Evolutionary conservation across 1,140 invertebrate genomes (phyloP).

Genomic region (Steinernema feltiae): DNA sequence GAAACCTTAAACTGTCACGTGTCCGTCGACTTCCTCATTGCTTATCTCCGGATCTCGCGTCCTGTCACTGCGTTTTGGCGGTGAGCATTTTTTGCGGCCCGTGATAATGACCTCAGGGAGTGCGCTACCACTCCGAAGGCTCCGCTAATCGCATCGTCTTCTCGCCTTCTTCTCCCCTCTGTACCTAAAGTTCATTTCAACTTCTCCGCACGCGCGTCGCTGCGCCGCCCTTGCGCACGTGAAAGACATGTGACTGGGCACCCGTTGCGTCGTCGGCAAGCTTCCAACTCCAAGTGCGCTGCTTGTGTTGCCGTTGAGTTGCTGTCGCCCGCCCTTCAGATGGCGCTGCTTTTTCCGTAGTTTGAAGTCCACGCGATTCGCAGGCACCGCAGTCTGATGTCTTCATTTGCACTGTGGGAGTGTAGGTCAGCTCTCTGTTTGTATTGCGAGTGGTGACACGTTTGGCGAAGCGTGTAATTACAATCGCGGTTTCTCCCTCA

Average conservation of each 20-base stretch:
- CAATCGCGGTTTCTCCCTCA: background rate
- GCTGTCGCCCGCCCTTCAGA: too few relatives aligned
- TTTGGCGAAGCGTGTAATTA: background rate
- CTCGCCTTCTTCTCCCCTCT: background rate
- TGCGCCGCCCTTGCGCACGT: background rate
- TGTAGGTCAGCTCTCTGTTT: background rate
- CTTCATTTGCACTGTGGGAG: background rate
- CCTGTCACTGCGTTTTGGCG: background rate
- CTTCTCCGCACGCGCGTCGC: too few relatives aligned
- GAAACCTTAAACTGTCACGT: background rate
- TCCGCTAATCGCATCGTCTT: background rate
- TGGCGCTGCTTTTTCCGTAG: too few relatives aligned
- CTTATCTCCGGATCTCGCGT: background rate
- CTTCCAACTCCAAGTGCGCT: too few relatives aligned
- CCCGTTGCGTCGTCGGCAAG: background rate
- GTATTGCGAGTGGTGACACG: background rate
- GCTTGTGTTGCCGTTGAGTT: too few relatives aligned
- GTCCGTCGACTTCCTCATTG: background rate
- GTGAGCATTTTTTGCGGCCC: too few relatives aligned
- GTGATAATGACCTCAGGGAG: background rate
- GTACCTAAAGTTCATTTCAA: too few relatives aligned
- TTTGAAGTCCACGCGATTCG: too few relatives aligned
- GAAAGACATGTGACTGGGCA: background rate
- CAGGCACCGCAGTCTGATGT: too few relatives aligned
- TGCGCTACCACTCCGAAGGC: background rate